Conservation (phyloP, 2,888 invertebrate genomes). For the Callimorpha dominula region DNA sequence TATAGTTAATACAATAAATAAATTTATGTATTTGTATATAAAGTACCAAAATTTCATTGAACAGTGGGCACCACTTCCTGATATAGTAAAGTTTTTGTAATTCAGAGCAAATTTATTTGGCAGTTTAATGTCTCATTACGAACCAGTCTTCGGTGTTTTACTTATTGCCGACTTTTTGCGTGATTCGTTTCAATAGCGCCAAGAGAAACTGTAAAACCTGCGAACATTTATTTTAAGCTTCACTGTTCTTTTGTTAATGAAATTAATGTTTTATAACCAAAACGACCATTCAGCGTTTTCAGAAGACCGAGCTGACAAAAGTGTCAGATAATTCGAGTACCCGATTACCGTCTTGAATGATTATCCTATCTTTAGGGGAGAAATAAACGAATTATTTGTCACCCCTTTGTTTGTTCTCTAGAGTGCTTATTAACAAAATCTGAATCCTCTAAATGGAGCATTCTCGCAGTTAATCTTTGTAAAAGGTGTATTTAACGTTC, state of each 20-base stretch:
- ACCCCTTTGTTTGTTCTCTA: conserved; percentile 74
- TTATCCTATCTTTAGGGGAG: conserved; percentile 58
- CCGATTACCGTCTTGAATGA: conserved; percentile 54
- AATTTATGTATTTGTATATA: no score
- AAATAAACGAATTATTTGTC: conserved; percentile 80
- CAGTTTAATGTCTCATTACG: neutral
- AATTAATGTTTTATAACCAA: conserved; percentile 12
- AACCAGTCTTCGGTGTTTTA: neutral
- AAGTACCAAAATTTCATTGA: no score
- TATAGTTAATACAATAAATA: no score
- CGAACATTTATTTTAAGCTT: neutral
- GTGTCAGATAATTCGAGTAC: conserved; percentile 42
- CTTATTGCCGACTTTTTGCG: neutral
- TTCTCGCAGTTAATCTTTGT: conserved; percentile 73
- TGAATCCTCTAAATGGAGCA: conserved; percentile 79
- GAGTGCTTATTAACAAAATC: conserved; percentile 79
- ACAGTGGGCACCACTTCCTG: no score
- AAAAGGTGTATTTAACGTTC: conserved; percentile 70
- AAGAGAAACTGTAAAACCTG: neutral
- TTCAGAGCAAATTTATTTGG: neutral
- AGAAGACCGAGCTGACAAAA: conserved; percentile 41
- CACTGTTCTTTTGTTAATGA: neutral
- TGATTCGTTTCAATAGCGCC: neutral
- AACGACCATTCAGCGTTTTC: conserved; percentile 30
- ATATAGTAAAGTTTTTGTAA: neutral